Conservation (phyloP, 2,113 vertebrate genomes). For the Crotalus tigris region DNA sequence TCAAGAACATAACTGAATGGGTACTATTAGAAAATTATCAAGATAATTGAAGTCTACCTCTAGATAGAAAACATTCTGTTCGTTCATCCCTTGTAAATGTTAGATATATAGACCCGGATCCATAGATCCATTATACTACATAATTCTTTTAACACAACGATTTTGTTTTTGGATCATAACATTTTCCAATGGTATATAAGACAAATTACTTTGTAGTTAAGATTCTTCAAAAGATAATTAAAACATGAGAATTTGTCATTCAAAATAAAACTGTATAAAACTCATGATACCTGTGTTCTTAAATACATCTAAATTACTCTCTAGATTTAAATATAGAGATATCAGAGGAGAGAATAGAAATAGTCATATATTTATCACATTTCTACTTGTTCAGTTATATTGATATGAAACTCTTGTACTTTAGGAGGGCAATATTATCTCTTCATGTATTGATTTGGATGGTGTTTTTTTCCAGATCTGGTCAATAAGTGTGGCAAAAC, state of each 20-base stretch:
- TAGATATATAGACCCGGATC: not conserved
- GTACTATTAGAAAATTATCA: not conserved
- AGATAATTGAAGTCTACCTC: not conserved
- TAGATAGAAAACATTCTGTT: not conserved
- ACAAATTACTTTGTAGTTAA: not conserved
- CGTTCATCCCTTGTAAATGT: not conserved
- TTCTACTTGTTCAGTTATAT: not conserved
- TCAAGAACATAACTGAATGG: not conserved
- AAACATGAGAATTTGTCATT: not conserved
- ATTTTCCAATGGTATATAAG: not conserved
- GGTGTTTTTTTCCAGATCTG: not conserved
- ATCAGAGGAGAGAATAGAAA: not conserved
- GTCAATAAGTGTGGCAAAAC: not conserved
- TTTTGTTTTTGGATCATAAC: not conserved
- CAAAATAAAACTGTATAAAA: not conserved
- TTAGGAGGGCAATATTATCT: not conserved
- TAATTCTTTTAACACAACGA: not conserved
- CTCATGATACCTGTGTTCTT: not conserved
- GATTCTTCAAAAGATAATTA: not conserved
- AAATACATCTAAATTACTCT: not conserved
- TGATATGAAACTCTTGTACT: rapidly evolving
- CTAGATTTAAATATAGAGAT: not conserved
- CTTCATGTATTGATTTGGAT: rapidly evolving
- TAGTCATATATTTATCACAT: not conserved
- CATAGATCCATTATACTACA: not conserved